Base-by-base conservation (phyloP, 2,888 invertebrate species). In the Tuberolachnus salignus region DNA sequence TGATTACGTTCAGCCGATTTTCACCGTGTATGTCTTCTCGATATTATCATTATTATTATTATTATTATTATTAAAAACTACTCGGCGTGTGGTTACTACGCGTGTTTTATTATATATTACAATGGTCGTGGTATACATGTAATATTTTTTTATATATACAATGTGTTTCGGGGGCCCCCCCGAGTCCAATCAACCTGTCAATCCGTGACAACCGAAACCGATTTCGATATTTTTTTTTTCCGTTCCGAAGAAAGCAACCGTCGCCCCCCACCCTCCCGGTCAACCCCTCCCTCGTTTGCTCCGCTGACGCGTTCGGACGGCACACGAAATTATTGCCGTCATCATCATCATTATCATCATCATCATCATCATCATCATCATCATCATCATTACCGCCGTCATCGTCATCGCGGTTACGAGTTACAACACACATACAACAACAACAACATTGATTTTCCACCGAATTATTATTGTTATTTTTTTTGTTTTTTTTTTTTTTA, bases 111-210 rank as follows among this genome's bases (percentile, higher is more conserved):
- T 19, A 57, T 46, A 34, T 42, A 59, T 59, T 44, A 72, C 49
- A 61, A 46, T 72, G 23, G 73, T 19, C 53, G 23, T 10, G 11
- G 49, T 49, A 16, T 51, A 16, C 13, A 63, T 34, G n/a, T 34
- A n/a, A 23, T 59, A 63, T 19, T 34, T 63, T 1, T 21, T 42
- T 70, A 11, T 55, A 14, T 34, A 14, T 44, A 21, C 44, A 42
- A 44, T 44, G 70, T 44, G 70, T 70, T 70, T 64, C 64, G 51
- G 73, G 63, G n/a, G n/a, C n/a, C n/a, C n/a, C n/a, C n/a, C 78
- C 75, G 75, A 75, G 67, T 75, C 75, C 67, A 78, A 78, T 78
- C 78, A 69, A 78, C 59, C 69, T 78, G 78, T 67, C 78, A 67
- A 46, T 69, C 69, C 51, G 69, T 78, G 78, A 78, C 78, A 34